Base-by-base conservation (phyloP, 2,888 invertebrate species). In the Philaethria dido region DNA sequence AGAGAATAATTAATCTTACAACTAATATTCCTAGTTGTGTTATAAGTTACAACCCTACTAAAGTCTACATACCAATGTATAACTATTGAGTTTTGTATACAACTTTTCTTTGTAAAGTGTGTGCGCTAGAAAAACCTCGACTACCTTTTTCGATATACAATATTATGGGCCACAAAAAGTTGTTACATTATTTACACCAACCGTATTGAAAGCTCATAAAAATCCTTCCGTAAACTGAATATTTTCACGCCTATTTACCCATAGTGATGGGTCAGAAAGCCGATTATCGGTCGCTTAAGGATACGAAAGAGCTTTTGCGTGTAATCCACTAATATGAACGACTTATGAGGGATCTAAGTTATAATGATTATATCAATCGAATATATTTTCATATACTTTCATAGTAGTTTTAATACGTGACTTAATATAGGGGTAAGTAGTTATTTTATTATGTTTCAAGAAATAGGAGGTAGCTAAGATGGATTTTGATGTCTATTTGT, bases 251-350 rank as follows among this genome's bases (percentile, higher is more conserved):
- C 64, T 68, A 61, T 72, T 71, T 69, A 67, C 66, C 64, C 68
- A 68, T 71, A 63, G 55, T 54, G 67, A 69, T 67, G 72, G 72
- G 72, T 69, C 66, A 68, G 62, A 73, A 73, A 74, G 64, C 69
- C 70, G 71, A 71, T 74, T 71, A 73, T 70, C 68, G 68, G 65
- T 69, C 67, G 69, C 63, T 67, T 66, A 69, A 62, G 68, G 63
- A 68, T 69, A 62, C 59, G 62, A 67, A 71, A 74, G 71, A 74
- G 74, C 73, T 69, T 74, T 74, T 66, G 57, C 71, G 66, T 72
- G 74, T 74, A 72, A 73, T 71, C 72, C 72, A 64, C 62, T 71
- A 64, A 68, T 65, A 71, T 69, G 66, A 73, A 67, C 48, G 70
- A 70, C 69, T 72, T 71, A 72, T 66, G 62, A 69, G 68, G 68